A percentile compares a stretch with the other conserved stretches of the same genome.
These are phyloP conservation scores for Polypedilum vanderplanki DNA, from an alignment of 1,140 invertebrate species.

Conservation along the genomic window DNA sequence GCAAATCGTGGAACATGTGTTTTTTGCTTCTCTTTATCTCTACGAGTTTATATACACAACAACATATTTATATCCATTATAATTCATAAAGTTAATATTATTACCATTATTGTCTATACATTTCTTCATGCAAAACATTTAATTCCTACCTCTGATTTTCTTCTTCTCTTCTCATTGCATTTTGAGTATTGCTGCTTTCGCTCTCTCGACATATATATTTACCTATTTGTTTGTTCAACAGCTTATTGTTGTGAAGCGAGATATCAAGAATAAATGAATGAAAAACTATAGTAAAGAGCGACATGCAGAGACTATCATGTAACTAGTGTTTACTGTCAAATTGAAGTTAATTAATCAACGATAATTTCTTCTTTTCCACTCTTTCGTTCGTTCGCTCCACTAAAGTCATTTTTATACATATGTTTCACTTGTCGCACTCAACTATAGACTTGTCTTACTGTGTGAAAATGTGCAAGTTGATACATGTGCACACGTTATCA, in stretches of 20 bases:
- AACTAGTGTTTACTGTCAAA: slow-evolving; percentile 27
- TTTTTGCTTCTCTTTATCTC: not conserved
- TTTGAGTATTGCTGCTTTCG: not conserved
- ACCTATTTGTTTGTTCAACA: not conserved
- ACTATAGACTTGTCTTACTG: not conserved
- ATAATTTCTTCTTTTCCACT: not conserved
- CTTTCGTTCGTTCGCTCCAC: not conserved
- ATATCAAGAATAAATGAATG: not conserved
- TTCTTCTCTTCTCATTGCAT: not conserved
- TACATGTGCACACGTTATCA: not conserved
- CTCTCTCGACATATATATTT: not conserved
- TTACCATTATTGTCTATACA: not conserved
- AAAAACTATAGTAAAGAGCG: not conserved
- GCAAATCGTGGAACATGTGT: not conserved
- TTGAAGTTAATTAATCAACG: slow-evolving; percentile 25
- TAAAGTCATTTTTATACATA: not conserved
- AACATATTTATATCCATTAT: slow-evolving; percentile 6
- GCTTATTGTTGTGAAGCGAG: not conserved
- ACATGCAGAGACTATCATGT: slow-evolving; percentile 1
- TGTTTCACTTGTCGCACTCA: not conserved
- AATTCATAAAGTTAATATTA: slow-evolving; percentile 20
- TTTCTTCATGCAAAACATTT: not conserved
- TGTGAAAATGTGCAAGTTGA: no score
- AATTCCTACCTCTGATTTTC: not conserved
- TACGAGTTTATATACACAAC: not conserved